Evolutionary conservation across 2,888 invertebrate genomes (phyloP).

Genomic region (Hirtodrosophila histrioides): DNA sequence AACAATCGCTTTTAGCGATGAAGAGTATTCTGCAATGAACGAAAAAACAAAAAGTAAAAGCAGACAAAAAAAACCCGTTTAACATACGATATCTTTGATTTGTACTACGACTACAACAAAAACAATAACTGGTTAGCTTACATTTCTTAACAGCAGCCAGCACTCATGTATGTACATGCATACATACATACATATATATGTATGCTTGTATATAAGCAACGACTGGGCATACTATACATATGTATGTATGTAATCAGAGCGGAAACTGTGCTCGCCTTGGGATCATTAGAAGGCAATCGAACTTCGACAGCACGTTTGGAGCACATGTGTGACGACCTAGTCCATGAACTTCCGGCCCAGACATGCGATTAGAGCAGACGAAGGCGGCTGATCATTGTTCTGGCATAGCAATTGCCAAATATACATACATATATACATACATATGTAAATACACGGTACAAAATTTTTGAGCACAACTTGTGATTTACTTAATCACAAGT

Average conservation of each 20-base stretch:
- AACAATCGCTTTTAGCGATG: background rate
- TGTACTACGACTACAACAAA: slow-evolving; percentile 1
- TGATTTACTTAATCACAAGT: too few species aligned
- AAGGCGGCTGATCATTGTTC: background rate
- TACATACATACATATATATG: background rate
- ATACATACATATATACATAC: background rate
- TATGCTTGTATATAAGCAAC: background rate
- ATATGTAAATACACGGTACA: too few species aligned
- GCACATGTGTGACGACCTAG: slow-evolving; percentile 33
- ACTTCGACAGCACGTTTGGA: slow-evolving; percentile 41
- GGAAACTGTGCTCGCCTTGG: slow-evolving; percentile 20
- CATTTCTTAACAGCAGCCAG: slow-evolving; percentile 29
- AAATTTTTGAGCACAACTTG: too few species aligned
- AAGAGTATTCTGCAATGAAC: slow-evolving; percentile 18
- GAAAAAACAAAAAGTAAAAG: slow-evolving; percentile 3
- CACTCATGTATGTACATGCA: too few species aligned
- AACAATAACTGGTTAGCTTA: slow-evolving; percentile 48
- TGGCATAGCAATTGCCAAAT: background rate
- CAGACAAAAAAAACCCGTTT: slow-evolving; percentile 39
- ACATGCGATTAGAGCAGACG: slow-evolving; percentile 22
- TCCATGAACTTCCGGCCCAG: slow-evolving; percentile 23
- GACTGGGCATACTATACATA: background rate
- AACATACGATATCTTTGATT: slow-evolving; percentile 24
- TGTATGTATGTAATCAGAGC: background rate
- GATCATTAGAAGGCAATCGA: slow-evolving; percentile 6